Evolutionary conservation across 2,113 vertebrate genomes (phyloP).

Genomic region (Lethenteron camtschaticum): DNA sequence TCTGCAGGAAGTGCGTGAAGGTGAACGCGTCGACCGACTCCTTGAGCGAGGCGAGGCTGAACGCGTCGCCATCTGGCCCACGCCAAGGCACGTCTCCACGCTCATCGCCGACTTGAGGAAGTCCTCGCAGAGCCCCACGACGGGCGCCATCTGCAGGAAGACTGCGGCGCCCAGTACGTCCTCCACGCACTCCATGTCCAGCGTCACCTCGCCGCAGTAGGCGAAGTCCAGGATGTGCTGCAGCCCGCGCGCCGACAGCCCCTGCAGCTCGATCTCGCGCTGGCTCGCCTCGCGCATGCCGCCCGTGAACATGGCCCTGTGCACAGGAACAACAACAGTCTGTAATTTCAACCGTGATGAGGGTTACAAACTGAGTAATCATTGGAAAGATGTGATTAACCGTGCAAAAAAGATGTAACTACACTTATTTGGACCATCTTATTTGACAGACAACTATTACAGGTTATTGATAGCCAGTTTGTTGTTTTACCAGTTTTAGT

Average conservation of each 20-base stretch:
- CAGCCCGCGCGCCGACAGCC: conserved; percentile 60
- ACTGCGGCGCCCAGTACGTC: conserved; percentile 86
- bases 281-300: conserved; percentile 84
- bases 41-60: conserved; percentile 67
- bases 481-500: too few species aligned
- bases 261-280: conserved; percentile 65
- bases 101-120: conserved; percentile 93
- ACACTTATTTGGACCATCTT: too few species aligned
- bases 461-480: too few species aligned
- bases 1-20: conserved; percentile 79
- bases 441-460: too few species aligned
- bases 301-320: conserved; percentile 91
- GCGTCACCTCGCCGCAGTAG: conserved; percentile 72
- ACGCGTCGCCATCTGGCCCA: conserved; percentile 93
- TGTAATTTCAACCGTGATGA: too few species aligned
- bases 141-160: conserved; percentile 86
- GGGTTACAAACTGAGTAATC: too few species aligned
- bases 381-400: too few species aligned
- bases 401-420: too few species aligned
- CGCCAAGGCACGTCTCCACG: conserved; percentile 81
- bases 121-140: conserved; percentile 86
- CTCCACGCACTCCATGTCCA: conserved; percentile 85
- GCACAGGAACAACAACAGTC: too few species aligned
- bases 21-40: conserved; percentile 81
- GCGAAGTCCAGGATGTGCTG: conserved; percentile 91